Base-by-base conservation (phyloP, 1,140 invertebrate species). In the Semibalanus balanoides region DNA sequence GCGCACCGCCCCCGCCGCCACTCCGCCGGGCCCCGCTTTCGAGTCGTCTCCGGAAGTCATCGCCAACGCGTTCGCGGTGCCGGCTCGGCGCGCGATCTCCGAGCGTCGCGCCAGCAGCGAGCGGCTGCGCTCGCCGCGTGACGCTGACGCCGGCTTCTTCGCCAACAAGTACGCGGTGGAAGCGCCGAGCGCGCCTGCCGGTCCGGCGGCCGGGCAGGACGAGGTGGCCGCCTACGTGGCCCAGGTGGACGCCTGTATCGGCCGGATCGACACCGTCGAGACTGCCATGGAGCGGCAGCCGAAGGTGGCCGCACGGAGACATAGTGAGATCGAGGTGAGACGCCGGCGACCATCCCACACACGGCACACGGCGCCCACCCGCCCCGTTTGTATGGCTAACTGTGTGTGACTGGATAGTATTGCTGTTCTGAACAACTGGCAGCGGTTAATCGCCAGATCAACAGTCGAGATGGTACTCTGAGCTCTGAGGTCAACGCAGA, bases 321-420 rank as follows among this genome's bases (percentile, higher is more conserved):
- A 76, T 30, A 76, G 69, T 19, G 74, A 74, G 40, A 74, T 74
- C 11, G 75, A 72, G 64, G 51, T 76, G 64, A 35, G 75, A 7
- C 73, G 73, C 64, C 5, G 35, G 35, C 17, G 5, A 7, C 35
- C 17, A 17, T 40, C 17, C 35, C 35, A 40, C 35, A 40, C 35
- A 40, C 35, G n/a, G n/a, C n/a, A n/a, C n/a, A n/a, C n/a, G n/a
- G n/a, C n/a, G n/a, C n/a, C n/a, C n/a, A n/a, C n/a, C n/a, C n/a
- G n/a, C n/a, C n/a, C n/a, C n/a, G n/a, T n/a, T n/a, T n/a, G n/a
- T n/a, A n/a, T n/a, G n/a, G n/a, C n/a, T n/a, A n/a, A n/a, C n/a
- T n/a, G n/a, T n/a, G n/a, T n/a, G n/a, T n/a, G n/a, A n/a, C n/a
- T n/a, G n/a, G n/a, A n/a, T n/a, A n/a, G n/a, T n/a, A n/a, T n/a